Conservation (phyloP, 2,888 invertebrate species). For the Amorpha juglandis region DNA sequence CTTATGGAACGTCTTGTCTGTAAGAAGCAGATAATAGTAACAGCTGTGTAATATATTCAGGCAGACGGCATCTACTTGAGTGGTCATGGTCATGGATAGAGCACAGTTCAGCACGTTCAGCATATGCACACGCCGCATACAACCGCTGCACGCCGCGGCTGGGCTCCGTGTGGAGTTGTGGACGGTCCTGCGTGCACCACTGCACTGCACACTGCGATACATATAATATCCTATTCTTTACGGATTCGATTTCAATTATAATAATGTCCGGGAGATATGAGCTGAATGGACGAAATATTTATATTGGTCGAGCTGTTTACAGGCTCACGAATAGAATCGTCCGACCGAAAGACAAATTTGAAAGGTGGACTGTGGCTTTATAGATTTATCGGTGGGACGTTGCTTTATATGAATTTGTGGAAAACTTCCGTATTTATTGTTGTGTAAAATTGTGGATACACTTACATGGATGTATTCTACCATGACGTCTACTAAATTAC, state of each 20-base stretch:
- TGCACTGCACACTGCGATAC: not conserved
- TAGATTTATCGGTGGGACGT: not conserved
- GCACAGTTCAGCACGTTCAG: not conserved
- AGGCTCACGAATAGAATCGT: not conserved
- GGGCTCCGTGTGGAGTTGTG: not conserved
- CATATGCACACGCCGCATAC: not conserved
- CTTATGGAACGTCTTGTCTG: no score
- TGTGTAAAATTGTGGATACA: no score
- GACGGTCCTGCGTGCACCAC: not conserved
- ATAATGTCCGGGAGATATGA: not conserved
- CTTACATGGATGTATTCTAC: no score
- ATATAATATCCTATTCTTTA: constrained; percentile 6
- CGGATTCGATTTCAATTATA: constrained; percentile 14
- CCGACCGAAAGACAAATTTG: not conserved
- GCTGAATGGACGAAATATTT: not conserved
- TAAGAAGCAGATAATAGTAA: no score
- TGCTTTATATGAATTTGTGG: not conserved
- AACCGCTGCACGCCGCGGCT: not conserved
- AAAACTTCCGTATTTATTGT: not conserved
- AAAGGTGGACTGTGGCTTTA: not conserved
- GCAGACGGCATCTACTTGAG: no score
- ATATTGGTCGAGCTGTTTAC: not conserved
- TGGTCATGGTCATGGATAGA: not conserved
- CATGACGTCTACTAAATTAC: no score
- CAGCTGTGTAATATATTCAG: no score